Evolutionary conservation across 2,113 vertebrate genomes (phyloP).

Genomic region (Platycercus adscitus): DNA sequence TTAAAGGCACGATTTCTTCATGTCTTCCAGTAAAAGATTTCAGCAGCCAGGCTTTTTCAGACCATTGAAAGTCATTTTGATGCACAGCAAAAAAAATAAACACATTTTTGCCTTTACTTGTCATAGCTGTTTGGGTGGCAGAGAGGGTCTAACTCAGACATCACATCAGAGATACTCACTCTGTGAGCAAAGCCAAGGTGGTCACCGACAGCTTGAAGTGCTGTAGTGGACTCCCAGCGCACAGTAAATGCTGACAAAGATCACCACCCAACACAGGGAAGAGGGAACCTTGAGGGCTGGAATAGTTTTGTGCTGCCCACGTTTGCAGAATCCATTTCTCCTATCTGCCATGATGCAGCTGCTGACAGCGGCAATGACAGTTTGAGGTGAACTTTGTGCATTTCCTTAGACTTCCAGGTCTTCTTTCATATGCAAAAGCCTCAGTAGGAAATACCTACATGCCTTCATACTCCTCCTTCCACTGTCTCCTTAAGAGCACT

Average conservation of each 20-base stretch:
- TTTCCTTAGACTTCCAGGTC: neutral
- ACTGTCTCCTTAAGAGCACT: neutral
- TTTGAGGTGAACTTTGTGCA: neutral
- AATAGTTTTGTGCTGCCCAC: neutral
- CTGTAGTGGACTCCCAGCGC: fast-evolving
- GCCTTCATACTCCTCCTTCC: neutral
- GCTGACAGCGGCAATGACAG: neutral
- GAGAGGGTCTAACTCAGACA: neutral
- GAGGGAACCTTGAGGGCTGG: neutral
- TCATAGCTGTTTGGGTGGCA: fast-evolving
- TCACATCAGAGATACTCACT: neutral
- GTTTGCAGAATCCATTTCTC: neutral
- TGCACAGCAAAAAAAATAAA: neutral
- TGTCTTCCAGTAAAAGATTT: neutral
- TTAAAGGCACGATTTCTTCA: neutral
- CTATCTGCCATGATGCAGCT: neutral
- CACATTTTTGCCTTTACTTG: neutral
- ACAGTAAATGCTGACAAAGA: neutral
- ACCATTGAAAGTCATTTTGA: neutral
- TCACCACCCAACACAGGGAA: neutral
- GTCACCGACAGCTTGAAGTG: neutral
- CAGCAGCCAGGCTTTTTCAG: neutral
- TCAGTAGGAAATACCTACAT: neutral
- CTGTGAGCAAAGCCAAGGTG: neutral
- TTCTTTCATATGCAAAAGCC: neutral